Percentiles rank a stretch among this genome's conserved stretches.
Conservation (phyloP, 2,888 invertebrate species). For the Stenolophus ochropezus region DNA sequence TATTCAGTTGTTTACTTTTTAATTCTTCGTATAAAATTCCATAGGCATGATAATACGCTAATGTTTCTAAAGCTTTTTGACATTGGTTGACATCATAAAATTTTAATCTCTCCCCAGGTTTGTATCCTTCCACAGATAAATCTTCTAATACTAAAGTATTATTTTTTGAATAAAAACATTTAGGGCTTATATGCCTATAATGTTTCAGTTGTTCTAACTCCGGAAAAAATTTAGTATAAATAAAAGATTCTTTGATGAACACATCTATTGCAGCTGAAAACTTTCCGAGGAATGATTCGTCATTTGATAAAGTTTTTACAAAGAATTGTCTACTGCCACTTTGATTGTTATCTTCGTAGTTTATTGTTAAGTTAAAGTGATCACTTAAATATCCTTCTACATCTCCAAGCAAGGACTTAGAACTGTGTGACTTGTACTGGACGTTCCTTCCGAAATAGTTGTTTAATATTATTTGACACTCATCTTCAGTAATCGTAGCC, state of each 20-base stretch:
- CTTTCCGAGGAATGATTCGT: background rate
- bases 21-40: conserved; percentile 38
- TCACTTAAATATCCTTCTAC: conserved; percentile 51
- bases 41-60: conserved; percentile 50
- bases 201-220: conserved; percentile 32
- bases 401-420: conserved; percentile 28
- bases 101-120: conserved; percentile 1
- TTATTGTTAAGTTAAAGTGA: conserved; percentile 35
- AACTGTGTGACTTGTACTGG: conserved; percentile 10
- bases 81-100: conserved; percentile 47
- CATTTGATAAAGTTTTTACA: conserved; percentile 34
- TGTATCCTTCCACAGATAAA: background rate
- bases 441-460: conserved; percentile 33
- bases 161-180: conserved; percentile 25
- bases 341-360: conserved; percentile 15
- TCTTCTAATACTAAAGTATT: conserved; percentile 52
- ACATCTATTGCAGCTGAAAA: conserved; percentile 21
- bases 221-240: conserved; percentile 29
- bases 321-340: conserved; percentile 19
- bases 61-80: conserved; percentile 12
- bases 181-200: conserved; percentile 39
- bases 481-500: background rate
- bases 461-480: conserved; percentile 25
- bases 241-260: conserved; percentile 49
- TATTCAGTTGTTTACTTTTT: conserved; percentile 1